Evolutionary conservation across 2,888 invertebrate genomes (phyloP), one percentile per base, ranked within the genome.

Genomic region (Drosophila testacea): DNA sequence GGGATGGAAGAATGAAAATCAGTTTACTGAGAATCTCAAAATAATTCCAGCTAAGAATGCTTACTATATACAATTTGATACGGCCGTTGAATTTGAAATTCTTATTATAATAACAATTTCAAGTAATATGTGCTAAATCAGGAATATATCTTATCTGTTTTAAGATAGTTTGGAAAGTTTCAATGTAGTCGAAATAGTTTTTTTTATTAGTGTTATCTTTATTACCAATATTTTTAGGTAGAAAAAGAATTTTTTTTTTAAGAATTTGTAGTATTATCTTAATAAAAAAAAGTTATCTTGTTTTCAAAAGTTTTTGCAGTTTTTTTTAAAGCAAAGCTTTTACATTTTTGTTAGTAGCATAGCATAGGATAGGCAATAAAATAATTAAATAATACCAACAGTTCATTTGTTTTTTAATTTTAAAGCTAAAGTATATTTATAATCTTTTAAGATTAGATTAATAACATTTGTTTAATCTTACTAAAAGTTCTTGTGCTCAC

Each of bases 131-230:
- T 32, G 54, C 32, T 42, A 42, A 55, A 42, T 22, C 6, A 11
- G 32, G 5, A 7, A 32, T 55, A 30, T 42, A 55, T 9, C 32
- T 55, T 55, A 42, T 55, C 54, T 30, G 54, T 5, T 4, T 30
- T 5, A 5, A 30, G 30, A 22, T 30, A 30, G 5, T 30, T 30
- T 4, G 22, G 22, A 22, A 22, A 22, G 3, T 22, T 22, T 22
- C 22, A 22, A 22, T 2, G 22, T 22, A 22, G 22, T 22, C 22
- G 2, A 22, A 22, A 22, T 22, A 22, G 22, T 22, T 22, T 22
- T 22, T 22, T 22, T 22, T 22, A 1, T 22, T 2, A 22, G 22
- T 1, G 22, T 22, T 22, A 22, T 22, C 30, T 30, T 30, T 30
- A 30, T 30, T 1, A 5, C 30, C 1, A 30, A 5, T 30, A 30